These are phyloP conservation scores for Danio albolineatus DNA, from an alignment of 2,797 vertebrate genomes.

Conservation along the genomic window DNA sequence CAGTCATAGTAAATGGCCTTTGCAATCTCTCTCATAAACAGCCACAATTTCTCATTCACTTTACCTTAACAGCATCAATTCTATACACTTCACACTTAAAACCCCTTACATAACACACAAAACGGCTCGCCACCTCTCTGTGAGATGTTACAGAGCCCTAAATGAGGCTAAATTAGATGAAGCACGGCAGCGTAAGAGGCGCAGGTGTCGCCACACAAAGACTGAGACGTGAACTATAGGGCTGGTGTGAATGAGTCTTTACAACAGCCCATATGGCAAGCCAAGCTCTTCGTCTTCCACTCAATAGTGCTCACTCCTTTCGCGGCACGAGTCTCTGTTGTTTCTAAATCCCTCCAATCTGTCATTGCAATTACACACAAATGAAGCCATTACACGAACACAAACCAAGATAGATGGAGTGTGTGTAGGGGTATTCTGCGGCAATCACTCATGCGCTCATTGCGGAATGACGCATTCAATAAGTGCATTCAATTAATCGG, in stretches of 20 bases:
- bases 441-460: constrained; percentile 30
- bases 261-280: constrained; percentile 40
- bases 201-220: constrained; percentile 46
- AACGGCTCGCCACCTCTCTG: neutral
- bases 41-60: neutral
- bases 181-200: constrained; percentile 2
- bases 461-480: constrained; percentile 30
- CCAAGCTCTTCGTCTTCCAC: constrained; percentile 30
- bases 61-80: neutral
- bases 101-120: neutral
- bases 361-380: constrained; percentile 28
- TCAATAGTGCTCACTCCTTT: constrained; percentile 29
- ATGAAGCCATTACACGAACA: constrained; percentile 30
- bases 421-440: constrained; percentile 10
- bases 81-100: constrained; percentile 12
- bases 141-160: neutral
- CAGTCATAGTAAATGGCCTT: neutral
- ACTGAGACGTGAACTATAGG: constrained; percentile 14
- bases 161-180: constrained; percentile 22
- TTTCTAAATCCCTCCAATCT: constrained; percentile 25
- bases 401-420: constrained; percentile 23
- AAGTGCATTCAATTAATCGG: constrained; percentile 44
- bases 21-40: neutral
- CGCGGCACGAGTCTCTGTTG: constrained; percentile 18
- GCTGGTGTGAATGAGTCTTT: constrained; percentile 41